Base-by-base conservation (phyloP, 2,113 vertebrate genomes). In the Vidua chalybeata region DNA sequence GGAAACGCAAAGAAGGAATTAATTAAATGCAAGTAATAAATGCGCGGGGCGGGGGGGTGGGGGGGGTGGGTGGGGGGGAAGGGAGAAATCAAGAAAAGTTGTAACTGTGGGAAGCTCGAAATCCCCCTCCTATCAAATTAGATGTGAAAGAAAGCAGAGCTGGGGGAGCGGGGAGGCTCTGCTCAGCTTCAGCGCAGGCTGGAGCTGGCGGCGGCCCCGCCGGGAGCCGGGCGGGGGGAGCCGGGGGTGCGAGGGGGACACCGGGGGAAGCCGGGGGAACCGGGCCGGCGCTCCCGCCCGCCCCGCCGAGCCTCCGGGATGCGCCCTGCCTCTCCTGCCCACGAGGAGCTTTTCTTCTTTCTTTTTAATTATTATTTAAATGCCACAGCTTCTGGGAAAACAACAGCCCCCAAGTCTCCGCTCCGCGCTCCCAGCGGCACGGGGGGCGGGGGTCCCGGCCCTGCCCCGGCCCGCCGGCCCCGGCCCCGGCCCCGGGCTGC, bases 1-100 rank as follows among this genome's bases (percentile, higher is more conserved):
- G 94, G 95, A 97, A 97, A 96, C 67, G 76, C 96, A 91, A 96
- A 84, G 95, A 89, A 97, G 95, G 95, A 93, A 95, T 95, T 95
- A 89, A 90, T 96, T 97, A 96, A 58, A 93, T 77, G 95, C 87
- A 46, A 91, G 90, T 77, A 95, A 93, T 87, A 87, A 94, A 91
- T 56, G 54, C 68, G 27, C 49, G 41, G 41, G 41, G 41, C 41
- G 41, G 41, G 41, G 41, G 39, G 39, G 41, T 13, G 30, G 33
- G 23, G 27, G 68, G 26, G 66, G 35, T 35, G 35, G 35, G 35
- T 35, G 30, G 33, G 23, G 27, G 68, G 26, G 66, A 31, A 55
- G 90, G 73, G 66, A 91, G 91, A 95, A 93, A 91, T 95, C 90
- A 79, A 95, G 93, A 81, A 94, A 96, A 96, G 94, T 96, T 94